Evolutionary conservation across 1,140 invertebrate genomes (phyloP), one percentile per base, ranked within the genome.

Genomic region (Leptestheria dahalacensis): DNA sequence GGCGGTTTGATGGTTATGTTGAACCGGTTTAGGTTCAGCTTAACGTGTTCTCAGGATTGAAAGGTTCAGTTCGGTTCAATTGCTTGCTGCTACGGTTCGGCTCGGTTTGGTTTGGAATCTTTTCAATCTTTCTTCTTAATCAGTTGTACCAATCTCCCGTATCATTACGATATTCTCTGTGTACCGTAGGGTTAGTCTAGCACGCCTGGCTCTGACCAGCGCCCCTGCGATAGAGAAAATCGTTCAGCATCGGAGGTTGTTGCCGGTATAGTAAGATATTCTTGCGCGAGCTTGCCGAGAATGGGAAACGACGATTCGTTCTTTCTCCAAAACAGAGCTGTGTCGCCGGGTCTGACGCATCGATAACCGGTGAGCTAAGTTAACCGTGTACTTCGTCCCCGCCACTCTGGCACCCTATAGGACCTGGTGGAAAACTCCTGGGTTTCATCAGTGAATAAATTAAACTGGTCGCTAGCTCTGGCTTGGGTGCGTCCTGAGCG

Each of bases 161-260:
- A 24, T n/a, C 29, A 54, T n/a, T 18, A 54, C 26, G 20, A 54
- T 23, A 54, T 54, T 54, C 24, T 54, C 52, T 18, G 29, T 29
- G 24, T 54, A 23, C n/a, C n/a, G 1, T 18, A 29, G 52, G 26
- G 52, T 3, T n/a, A 54, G 24, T n/a, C 52, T 21, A 29, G 52
- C 20, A 18, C 52, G 20, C 26, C 52, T 18, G n/a, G 52, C 52
- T 29, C 52, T 24, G 52, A 54, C 24, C 29, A 54, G 52, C n/a
- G n/a, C 52, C n/a, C 52, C 52, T 26, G 52, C 52, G 18, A 54
- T 25, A n/a, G 52, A 54, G 26, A 54, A 54, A 18, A 54, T 54
- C 52, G 20, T 29, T 54, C 24, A 21, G 26, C 52, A 24, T 54
- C 52, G 18, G 52, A 54, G n/a, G 52, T 54, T 54, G 52, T 54